A percentile compares a stretch with the other conserved stretches of the same genome.
phyloP scores from a whole-genome alignment of 2,113 vertebrate species.

The Alligator sinensis region DNA sequence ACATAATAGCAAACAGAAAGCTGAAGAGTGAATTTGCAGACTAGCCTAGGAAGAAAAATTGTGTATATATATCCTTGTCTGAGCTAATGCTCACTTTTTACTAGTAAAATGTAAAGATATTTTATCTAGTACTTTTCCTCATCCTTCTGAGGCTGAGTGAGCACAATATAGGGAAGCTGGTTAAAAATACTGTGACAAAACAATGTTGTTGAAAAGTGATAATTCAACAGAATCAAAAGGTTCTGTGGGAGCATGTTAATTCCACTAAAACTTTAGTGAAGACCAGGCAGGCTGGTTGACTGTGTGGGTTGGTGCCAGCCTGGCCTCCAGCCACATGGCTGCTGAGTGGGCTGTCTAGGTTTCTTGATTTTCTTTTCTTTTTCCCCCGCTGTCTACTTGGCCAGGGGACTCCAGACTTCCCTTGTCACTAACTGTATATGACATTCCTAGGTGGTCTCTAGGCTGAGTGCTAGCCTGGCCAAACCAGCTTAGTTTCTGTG shows the following conservation, averaged over 20 bases:
- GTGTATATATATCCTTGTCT: background rate
- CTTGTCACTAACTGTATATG: too few species aligned
- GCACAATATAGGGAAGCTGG: background rate
- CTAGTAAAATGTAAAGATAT: background rate
- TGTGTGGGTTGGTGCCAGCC: background rate
- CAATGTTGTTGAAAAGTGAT: background rate
- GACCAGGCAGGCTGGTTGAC: background rate
- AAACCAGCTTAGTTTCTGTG: too few species aligned
- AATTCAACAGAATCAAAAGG: background rate
- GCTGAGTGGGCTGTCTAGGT: too few species aligned
- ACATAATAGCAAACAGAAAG: background rate
- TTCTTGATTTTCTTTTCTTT: too few species aligned
- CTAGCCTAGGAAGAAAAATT: background rate
- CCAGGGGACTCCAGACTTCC: too few species aligned
- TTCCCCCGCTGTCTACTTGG: too few species aligned
- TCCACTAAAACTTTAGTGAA: background rate
- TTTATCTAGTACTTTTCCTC: background rate
- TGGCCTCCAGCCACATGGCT: background rate
- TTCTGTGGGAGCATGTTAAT: background rate
- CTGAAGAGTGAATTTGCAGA: background rate
- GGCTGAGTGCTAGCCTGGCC: too few species aligned
- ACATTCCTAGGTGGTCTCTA: too few species aligned
- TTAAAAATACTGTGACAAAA: background rate
- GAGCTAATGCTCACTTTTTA: background rate
- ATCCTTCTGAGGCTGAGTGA: background rate